Evolutionary conservation across 2,113 vertebrate genomes (phyloP), one percentile per base, ranked within the genome.

Genomic region (Apistogramma diplotaenia): DNA sequence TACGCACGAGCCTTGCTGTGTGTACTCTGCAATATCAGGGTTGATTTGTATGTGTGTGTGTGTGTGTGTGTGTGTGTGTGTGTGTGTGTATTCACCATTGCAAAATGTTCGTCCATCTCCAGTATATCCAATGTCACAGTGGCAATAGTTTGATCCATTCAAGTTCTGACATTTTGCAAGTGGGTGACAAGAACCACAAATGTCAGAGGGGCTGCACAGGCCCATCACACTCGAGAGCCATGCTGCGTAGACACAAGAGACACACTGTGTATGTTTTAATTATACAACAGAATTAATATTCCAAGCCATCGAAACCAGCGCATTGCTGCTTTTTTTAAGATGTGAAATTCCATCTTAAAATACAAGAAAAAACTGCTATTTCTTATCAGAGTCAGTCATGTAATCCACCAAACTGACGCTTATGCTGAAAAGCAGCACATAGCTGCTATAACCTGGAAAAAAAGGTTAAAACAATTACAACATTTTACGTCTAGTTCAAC

Each of bases 211-310:
- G 87, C 85, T 78, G 89, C 93, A 91, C 84, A 91, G 92, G 82
- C 92, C 90, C 91, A 86, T 92, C 81, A 95, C 65, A 94, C 87
- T 94, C 79, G 84, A 94, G 88, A 96, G 88, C 93, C 95, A 96
- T 89, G 89, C 95, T 96, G 90, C 5, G 57, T 0, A 62, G 23
- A 82, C 61, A 79, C 79, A 86, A 59, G 29, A 85, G 16, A 78
- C n/a, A 55, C 27, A 49, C 15, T 19, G 23, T 51, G 40, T 35
- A 35, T 6, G 74, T 65, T 80, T 54, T 21, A 81, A 5, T 59
- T 53, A 40, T 21, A 49, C 21, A 60, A 67, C 61, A 78, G 75
- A 59, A 74, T 33, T 67, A 13, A 82, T 37, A 35, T 4, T 78
- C 49, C 13, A 65, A 58, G 80, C 16, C 58, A 49, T 62, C 5